A percentile compares a stretch with the other conserved stretches of the same genome.
phyloP scores from a whole-genome alignment of 2,888 invertebrate species.

The Eristalis arbustorum region DNA sequence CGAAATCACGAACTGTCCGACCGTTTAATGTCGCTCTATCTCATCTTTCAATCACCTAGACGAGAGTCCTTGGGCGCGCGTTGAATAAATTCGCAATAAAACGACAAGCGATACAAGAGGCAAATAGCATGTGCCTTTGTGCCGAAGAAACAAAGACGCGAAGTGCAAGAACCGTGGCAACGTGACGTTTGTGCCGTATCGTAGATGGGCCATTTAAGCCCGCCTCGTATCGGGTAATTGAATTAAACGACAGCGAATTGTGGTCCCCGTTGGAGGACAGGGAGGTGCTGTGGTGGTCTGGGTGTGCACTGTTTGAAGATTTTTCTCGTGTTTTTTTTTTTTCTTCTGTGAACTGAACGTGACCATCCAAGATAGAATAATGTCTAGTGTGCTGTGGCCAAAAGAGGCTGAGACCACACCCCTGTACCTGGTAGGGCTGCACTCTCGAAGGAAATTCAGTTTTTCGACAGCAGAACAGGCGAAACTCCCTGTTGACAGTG shows the following conservation, averaged over 20 bases:
- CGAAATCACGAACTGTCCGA: conserved; percentile 66
- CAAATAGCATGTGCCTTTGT: not conserved
- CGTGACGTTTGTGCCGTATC: conserved; percentile 43
- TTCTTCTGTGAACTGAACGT: not conserved
- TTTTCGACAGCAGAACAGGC: not conserved
- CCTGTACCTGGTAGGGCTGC: not conserved
- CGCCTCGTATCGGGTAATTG: conserved; percentile 64
- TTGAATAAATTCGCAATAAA: conserved; percentile 30
- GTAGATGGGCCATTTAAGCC: conserved; percentile 65
- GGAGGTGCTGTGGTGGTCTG: not conserved
- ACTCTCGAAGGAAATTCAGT: not conserved
- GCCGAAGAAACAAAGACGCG: not conserved
- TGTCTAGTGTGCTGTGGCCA: not conserved
- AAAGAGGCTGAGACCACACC: not conserved
- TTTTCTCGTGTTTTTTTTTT: not conserved
- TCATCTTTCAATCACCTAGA: conserved; percentile 65
- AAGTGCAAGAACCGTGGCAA: conserved; percentile 62
- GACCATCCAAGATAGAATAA: not conserved
- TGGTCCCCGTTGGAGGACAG: conserved; percentile 16
- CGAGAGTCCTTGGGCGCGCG: conserved; percentile 51
- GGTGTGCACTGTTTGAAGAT: not conserved
- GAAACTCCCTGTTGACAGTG: not conserved
- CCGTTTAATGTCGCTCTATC: conserved; percentile 64
- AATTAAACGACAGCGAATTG: conserved; percentile 66
- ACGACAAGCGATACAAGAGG: conserved; percentile 9